Conservation (phyloP, 2,888 invertebrate genomes). For the Thysanoteuthis rhombus region DNA sequence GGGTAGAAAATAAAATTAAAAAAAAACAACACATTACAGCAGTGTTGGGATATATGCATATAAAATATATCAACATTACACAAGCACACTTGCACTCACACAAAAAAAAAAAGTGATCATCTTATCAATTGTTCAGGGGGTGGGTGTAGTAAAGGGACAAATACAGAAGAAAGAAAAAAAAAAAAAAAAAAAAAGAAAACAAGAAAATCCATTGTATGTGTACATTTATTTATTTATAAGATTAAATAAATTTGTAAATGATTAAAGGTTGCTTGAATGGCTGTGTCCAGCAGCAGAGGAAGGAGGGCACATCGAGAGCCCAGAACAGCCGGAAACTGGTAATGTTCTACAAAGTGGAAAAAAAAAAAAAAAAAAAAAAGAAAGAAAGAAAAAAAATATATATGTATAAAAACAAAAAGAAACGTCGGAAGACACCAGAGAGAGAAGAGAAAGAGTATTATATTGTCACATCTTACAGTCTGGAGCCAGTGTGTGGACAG, state of each 20-base stretch:
- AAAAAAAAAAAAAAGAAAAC: neutral
- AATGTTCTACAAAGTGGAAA: neutral
- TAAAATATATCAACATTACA: neutral
- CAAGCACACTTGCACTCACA: neutral
- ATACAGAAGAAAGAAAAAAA: neutral
- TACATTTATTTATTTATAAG: slow-evolving; percentile 12
- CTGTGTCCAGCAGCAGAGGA: slow-evolving; percentile 12
- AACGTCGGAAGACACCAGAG: neutral
- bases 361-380: neutral
- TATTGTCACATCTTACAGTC: slow-evolving; percentile 12
- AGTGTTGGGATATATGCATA: neutral
- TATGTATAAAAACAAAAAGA: no score
- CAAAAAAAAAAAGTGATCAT: no score
- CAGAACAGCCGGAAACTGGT: neutral
- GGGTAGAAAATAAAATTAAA: neutral
- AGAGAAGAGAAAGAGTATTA: neutral
- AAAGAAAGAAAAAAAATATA: no score
- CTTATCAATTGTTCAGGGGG: no score
- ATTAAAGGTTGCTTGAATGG: neutral
- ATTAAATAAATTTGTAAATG: slow-evolving; percentile 1
- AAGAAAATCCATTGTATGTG: neutral
- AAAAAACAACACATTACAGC: neutral
- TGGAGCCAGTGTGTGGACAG: neutral
- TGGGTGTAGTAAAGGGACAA: neutral
- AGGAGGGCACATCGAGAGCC: neutral